Evolutionary conservation across 2,113 vertebrate species (phyloP), one percentile per base, ranked within the genome.

Genomic region (Semicossyphus pulcher): DNA sequence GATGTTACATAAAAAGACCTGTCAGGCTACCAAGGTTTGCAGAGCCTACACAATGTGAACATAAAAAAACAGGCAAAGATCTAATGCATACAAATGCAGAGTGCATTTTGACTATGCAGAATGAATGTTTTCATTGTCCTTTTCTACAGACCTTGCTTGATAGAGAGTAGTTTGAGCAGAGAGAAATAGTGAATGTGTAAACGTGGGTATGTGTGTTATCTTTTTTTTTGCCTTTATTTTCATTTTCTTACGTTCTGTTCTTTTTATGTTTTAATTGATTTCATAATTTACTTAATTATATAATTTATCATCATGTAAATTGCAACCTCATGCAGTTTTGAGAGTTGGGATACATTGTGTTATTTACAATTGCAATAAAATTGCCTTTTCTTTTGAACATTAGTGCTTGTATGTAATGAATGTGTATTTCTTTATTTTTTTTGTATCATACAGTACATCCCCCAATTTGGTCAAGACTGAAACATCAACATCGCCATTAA

Each of bases 361-460:
- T 41, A 81, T 85, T 88, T 86, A 79, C 91, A 84, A 88, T 67
- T 88, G 89, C 91, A 93, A 92, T 92, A 93, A 93, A 93, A 84
- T 78, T 81, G 83, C 86, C 82, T 88, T 90, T 90, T 90, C 84
- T 76, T 64, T 78, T 7, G 85, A 89, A 68, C 49, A 56, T 76
- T 66, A 70, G 29, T 60, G 5, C 26, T 69, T 9, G 4, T 29
- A 28, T 72, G 18, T 16, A 49, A 26, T 66, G 41, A 9, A 5
- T n/a, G n/a, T n/a, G n/a, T 79, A 23, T 67, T 11, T 48, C 15
- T 15, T 25, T 59, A 9, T 14, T 4, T 36, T 23, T 0, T 48
- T n/a, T n/a, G n/a, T n/a, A n/a, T n/a, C n/a, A n/a, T n/a, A n/a
- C n/a, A 8, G 16, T 37, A 7, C 0, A 4, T 29, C 21, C 16